Evolutionary conservation across 2,888 invertebrate species (phyloP).

Genomic region (Tenodera sinensis): DNA sequence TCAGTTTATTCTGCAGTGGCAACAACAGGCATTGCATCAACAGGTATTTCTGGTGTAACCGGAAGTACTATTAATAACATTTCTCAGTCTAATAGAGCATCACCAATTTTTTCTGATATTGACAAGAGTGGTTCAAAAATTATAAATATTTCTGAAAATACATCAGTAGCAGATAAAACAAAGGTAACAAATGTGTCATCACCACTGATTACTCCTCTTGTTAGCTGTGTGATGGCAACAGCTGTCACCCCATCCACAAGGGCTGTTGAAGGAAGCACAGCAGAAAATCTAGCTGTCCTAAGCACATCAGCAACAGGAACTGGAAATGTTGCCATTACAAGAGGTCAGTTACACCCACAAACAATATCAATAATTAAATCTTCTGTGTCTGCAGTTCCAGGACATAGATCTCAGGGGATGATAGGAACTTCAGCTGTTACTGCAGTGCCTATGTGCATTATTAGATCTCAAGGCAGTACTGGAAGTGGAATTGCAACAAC

Average conservation of each 20-base stretch:
- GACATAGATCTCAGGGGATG: background rate
- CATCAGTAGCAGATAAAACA: background rate
- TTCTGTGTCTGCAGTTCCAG: background rate
- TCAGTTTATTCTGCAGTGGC: conserved; percentile 13
- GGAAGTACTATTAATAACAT: background rate
- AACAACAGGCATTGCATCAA: background rate
- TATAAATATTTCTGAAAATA: background rate
- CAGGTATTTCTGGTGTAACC: background rate
- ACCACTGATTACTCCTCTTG: background rate
- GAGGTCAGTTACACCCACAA: background rate
- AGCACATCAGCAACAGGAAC: background rate
- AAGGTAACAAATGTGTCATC: background rate
- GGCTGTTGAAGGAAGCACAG: background rate
- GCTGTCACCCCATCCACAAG: background rate
- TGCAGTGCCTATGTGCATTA: conserved; percentile 5
- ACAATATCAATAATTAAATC: background rate
- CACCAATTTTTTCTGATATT: background rate
- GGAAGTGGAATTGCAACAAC: conserved; percentile 9
- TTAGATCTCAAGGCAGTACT: background rate
- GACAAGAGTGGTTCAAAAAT: background rate
- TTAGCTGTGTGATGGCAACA: background rate
- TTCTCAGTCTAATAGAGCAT: background rate
- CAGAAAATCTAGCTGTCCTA: background rate
- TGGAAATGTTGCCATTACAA: background rate
- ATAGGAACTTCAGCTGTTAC: background rate